These are phyloP conservation scores for Cataglyphis rosenhaueri DNA, from an alignment of 2,888 invertebrate genomes.

Conservation along the genomic window DNA sequence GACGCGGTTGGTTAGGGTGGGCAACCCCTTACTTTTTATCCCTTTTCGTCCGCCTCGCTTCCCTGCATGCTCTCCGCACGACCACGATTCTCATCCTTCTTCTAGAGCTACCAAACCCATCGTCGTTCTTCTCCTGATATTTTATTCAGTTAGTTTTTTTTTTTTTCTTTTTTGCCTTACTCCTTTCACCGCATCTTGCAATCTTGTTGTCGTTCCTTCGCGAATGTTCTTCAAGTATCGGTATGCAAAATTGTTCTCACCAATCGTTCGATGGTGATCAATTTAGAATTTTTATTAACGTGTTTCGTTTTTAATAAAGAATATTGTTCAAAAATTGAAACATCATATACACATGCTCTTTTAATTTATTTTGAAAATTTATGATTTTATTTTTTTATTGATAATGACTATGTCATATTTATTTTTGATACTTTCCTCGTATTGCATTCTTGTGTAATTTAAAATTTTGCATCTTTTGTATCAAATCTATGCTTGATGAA, in stretches of 20 bases:
- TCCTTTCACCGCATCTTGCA: conserved; percentile 53
- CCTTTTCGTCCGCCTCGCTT: conserved; percentile 81
- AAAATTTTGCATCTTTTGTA: conserved; percentile 58
- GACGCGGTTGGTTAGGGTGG: conserved; percentile 83
- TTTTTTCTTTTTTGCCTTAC: conserved; percentile 53
- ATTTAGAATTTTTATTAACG: conserved; percentile 31
- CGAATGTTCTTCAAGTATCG: conserved; percentile 11
- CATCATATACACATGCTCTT: background rate
- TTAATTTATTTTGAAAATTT: background rate
- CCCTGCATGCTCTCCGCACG: conserved; percentile 69
- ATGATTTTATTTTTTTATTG: background rate
- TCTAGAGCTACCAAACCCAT: conserved; percentile 61
- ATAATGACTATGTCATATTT: background rate
- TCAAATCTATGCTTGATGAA: conserved; percentile 64
- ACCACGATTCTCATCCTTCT: conserved; percentile 71
- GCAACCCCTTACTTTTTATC: conserved; percentile 85
- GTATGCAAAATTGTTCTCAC: conserved; percentile 41
- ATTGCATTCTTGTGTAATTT: conserved; percentile 39
- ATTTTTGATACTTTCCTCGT: conserved; percentile 60
- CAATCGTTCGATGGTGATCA: conserved; percentile 29
- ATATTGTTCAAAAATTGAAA: conserved; percentile 4
- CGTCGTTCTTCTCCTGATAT: conserved; percentile 78
- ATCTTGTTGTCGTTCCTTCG: conserved; percentile 13
- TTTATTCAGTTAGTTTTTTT: conserved; percentile 77
- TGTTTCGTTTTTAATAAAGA: background rate